Evolutionary conservation across 2,113 vertebrate genomes (phyloP).

Genomic region (Pseudorhombus dupliciocellatus): DNA sequence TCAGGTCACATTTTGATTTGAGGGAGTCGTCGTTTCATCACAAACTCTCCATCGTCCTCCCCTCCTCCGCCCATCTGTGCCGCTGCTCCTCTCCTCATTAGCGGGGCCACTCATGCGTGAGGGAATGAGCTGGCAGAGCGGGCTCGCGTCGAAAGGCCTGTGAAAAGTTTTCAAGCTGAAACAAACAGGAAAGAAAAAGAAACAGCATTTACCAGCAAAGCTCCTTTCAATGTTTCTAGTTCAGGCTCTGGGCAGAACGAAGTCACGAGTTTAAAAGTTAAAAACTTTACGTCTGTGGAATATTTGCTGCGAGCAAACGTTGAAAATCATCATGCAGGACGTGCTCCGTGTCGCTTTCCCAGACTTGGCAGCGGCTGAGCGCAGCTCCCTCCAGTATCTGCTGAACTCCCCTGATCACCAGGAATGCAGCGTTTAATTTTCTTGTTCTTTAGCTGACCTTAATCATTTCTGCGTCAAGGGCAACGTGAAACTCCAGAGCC

Average conservation of each 20-base stretch:
- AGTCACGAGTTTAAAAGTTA: neutral
- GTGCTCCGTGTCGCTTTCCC: slow-evolving; percentile 31
- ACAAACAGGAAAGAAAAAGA: slow-evolving; percentile 22
- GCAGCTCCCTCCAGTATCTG: slow-evolving; percentile 34
- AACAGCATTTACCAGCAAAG: neutral
- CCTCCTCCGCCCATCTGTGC: slow-evolving; percentile 55
- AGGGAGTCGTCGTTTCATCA: slow-evolving; percentile 9
- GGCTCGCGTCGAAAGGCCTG: slow-evolving; percentile 34
- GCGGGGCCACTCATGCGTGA: slow-evolving; percentile 58
- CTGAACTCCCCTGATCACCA: slow-evolving; percentile 50
- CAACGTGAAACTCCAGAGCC: slow-evolving; percentile 44
- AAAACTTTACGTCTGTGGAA: neutral
- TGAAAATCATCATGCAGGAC: slow-evolving; percentile 37
- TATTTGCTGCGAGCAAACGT: neutral
- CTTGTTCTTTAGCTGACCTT: slow-evolving; percentile 56
- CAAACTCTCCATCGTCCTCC: neutral
- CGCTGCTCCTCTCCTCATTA: slow-evolving; percentile 65
- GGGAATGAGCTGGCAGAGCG: slow-evolving; percentile 55
- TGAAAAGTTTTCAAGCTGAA: slow-evolving; percentile 27
- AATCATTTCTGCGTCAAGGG: slow-evolving; percentile 51
- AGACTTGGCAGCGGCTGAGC: slow-evolving; percentile 37
- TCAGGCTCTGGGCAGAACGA: neutral
- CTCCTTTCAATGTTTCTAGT: neutral
- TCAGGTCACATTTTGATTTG: no score
- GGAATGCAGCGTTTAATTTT: slow-evolving; percentile 58